Base-by-base conservation (phyloP, 2,797 vertebrate genomes). In the Gambelia wislizenii region DNA sequence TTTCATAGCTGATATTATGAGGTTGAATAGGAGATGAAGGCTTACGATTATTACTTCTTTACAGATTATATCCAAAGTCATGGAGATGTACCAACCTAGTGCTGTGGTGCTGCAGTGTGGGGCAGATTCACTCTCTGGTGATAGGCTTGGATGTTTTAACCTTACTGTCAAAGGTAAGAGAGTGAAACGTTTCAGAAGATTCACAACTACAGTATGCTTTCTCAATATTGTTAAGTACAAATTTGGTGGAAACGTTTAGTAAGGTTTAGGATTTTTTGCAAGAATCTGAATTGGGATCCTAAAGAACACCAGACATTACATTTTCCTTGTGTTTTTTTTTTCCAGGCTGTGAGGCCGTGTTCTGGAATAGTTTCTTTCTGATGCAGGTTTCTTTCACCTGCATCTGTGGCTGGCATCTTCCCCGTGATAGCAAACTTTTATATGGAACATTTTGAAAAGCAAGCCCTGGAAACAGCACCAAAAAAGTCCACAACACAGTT, bases 21-120 rank as follows among this genome's bases (percentile, higher is more conserved):
- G 13, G 25, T 0, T 85, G 5, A 84, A 59, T 89, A 18, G 94
- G 91, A 92, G 5, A 25, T 81, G 95, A 91, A 91, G 5, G n/a
- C 79, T 70, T 89, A 0, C 22, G 89, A 10, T 49, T 89, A 89
- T 85, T 94, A 42, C 87, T 91, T 88, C 42, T 69, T 44, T 90
- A 22, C 90, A 98, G 98, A 98, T 98, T 82, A 98, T 98, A 96
- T 97, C 98, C 77, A 98, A 98, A 95, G 98, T 98, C 91, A 98
- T 98, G 98, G 98, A 98, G 95, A 98, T 98, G 98, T 98, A 98
- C 87, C 98, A 98, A 33, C 98, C 98, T 27, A 98, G 98, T 93
- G 98, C 98, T 36, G 98, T 98, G 90, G 98, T 98, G 9, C 93
- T 98, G 39, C 98, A 98, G 85, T 98, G 98, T 92, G 98, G 98